A percentile compares a stretch with the other conserved stretches of the same genome.
Conservation (phyloP, 2,888 invertebrate genomes). For the Piscicola geometra region DNA sequence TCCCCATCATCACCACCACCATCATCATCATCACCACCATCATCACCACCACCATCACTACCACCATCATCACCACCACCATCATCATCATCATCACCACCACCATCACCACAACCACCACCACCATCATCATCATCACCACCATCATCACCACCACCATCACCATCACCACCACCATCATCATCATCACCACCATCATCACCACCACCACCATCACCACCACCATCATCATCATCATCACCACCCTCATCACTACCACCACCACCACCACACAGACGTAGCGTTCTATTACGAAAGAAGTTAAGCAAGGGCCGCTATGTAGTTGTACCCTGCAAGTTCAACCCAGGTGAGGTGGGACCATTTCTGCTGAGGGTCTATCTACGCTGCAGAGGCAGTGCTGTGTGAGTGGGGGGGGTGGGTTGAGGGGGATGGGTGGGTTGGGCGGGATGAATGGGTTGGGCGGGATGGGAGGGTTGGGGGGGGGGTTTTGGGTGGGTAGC, state of each 20-base stretch:
- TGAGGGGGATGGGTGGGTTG: not conserved
- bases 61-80: too few relatives aligned
- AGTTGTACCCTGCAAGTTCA: slow-evolving; percentile 62
- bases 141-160: too few relatives aligned
- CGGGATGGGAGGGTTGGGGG: not conserved
- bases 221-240: too few relatives aligned
- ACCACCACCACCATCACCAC: too few relatives aligned
- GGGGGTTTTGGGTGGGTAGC: not conserved
- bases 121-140: not conserved
- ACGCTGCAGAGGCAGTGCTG: slow-evolving; percentile 47
- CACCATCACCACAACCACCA: too few relatives aligned
- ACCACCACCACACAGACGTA: slow-evolving; percentile 49
- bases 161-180: too few relatives aligned
- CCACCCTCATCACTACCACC: not conserved
- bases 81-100: too few relatives aligned
- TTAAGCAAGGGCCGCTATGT: slow-evolving; percentile 59
- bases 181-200: too few relatives aligned
- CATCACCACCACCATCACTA: too few relatives aligned
- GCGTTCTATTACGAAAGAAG: slow-evolving; percentile 55
- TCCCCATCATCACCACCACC: too few relatives aligned
- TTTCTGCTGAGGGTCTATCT: slow-evolving; percentile 60
- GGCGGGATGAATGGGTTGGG: not conserved
- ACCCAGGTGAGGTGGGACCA: slow-evolving; percentile 58
- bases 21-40: too few relatives aligned
- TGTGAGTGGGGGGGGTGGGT: slow-evolving; percentile 45